Conservation (phyloP, 2,797 vertebrate species). For the Alosa sapidissima region DNA sequence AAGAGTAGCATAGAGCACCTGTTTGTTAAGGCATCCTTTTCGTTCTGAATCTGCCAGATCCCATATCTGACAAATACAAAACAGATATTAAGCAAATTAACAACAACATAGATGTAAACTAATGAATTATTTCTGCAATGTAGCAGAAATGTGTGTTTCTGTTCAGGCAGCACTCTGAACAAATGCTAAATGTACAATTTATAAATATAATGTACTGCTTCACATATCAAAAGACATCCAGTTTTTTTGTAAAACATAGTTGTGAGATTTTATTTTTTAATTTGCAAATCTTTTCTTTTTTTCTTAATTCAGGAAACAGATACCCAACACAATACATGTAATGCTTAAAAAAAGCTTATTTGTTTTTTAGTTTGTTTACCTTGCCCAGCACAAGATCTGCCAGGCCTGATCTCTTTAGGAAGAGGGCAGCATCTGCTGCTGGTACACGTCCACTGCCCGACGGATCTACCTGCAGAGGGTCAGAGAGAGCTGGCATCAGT, state of each 20-base stretch:
- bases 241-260: neutral
- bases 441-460: conserved; percentile 85
- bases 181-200: too few relatives aligned
- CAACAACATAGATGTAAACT: neutral
- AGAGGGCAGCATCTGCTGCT: conserved; percentile 91
- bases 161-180: too few relatives aligned
- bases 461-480: conserved; percentile 83
- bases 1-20: conserved; percentile 73
- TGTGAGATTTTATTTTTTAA: neutral
- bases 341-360: neutral
- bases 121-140: neutral
- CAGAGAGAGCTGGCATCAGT: neutral
- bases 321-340: neutral
- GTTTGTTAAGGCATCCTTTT: conserved; percentile 93
- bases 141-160: too few relatives aligned
- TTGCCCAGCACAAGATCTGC: conserved; percentile 94
- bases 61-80: conserved; percentile 85
- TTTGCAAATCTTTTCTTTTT: neutral
- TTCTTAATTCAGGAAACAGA: neutral
- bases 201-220: too few relatives aligned
- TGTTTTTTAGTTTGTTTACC: conserved; percentile 68
- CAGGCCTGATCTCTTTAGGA: conserved; percentile 94
- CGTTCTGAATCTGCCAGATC: conserved; percentile 94
- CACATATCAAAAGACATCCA: too few relatives aligned
- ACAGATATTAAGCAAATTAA: conserved; percentile 35